Evolutionary conservation across 2,888 invertebrate genomes (phyloP).

Genomic region (Allygus modestus): DNA sequence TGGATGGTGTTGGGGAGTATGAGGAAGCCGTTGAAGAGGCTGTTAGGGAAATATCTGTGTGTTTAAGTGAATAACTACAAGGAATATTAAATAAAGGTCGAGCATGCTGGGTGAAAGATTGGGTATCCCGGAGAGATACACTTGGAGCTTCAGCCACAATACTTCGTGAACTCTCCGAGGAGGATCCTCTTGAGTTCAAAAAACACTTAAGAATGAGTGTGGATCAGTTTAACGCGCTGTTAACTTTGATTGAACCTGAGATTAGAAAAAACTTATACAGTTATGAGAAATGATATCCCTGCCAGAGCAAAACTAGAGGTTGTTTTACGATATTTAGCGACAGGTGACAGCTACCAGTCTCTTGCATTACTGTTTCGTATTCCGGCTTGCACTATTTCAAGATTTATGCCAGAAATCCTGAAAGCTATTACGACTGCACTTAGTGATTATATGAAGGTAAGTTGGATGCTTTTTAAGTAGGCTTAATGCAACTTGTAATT

Average conservation of each 20-base stretch:
- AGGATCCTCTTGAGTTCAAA: neutral
- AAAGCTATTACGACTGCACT: conserved; percentile 49
- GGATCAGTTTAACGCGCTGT: neutral
- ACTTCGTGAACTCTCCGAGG: too few relatives aligned
- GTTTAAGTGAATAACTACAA: too few relatives aligned
- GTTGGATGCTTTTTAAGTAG: neutral
- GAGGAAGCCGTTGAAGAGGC: neutral
- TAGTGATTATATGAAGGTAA: conserved; percentile 35
- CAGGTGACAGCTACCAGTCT: conserved; percentile 48
- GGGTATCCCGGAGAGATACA: too few relatives aligned
- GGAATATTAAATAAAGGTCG: too few relatives aligned
- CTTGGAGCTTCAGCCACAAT: too few relatives aligned
- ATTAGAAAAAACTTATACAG: conserved; percentile 3
- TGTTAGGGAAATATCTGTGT: too few relatives aligned
- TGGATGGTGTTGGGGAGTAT: neutral
- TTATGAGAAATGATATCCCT: conserved; percentile 15
- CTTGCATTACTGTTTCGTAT: conserved; percentile 46
- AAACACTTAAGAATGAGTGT: neutral
- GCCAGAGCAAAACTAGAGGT: conserved; percentile 50
- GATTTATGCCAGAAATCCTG: conserved; percentile 32
- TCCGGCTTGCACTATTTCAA: conserved; percentile 53
- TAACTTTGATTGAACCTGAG: neutral
- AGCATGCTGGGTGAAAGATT: too few relatives aligned
- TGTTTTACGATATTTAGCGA: conserved; percentile 49
- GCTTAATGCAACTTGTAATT: neutral